Percentiles rank a stretch among this genome's conserved stretches.
phyloP scores from a whole-genome alignment of 2,888 invertebrate species.

The Flexamia atlantica region DNA sequence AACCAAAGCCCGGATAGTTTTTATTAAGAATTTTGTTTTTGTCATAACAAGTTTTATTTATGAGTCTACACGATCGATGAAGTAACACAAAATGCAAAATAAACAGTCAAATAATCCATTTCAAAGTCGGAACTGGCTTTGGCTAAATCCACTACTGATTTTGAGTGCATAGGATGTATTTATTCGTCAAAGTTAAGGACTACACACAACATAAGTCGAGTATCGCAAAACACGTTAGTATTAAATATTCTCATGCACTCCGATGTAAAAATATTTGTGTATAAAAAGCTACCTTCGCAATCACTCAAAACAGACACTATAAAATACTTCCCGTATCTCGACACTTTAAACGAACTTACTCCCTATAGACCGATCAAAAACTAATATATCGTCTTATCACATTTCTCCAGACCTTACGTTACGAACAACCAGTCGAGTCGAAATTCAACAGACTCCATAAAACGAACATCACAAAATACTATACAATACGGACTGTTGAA shows the following conservation, averaged over 20 bases:
- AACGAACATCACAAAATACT: conserved; percentile 39
- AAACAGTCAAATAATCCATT: neutral
- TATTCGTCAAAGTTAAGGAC: conserved; percentile 31
- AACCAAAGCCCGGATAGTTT: neutral
- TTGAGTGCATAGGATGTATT: conserved; percentile 54
- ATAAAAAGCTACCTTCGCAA: conserved; percentile 56
- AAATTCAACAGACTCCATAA: conserved; percentile 29
- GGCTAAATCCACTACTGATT: conserved; percentile 30
- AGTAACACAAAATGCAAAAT: neutral
- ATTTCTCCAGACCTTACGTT: conserved; percentile 55
- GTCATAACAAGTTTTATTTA: neutral
- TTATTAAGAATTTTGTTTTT: neutral
- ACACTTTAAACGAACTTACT: conserved; percentile 53
- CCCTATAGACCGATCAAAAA: conserved; percentile 56
- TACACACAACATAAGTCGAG: conserved; percentile 54
- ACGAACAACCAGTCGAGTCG: conserved; percentile 50
- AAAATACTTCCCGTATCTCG: conserved; percentile 48
- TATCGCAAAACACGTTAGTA: conserved; percentile 51
- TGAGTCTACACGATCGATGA: neutral
- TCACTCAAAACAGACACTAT: conserved; percentile 38
- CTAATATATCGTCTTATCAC: conserved; percentile 56
- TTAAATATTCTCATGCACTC: conserved; percentile 51
- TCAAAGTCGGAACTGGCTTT: neutral
- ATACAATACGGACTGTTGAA: conserved; percentile 17
- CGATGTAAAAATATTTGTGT: conserved; percentile 56